Percentiles rank a stretch among this genome's conserved stretches.
phyloP scores from a whole-genome alignment of 2,888 invertebrate genomes.

The Diadromus collaris region DNA sequence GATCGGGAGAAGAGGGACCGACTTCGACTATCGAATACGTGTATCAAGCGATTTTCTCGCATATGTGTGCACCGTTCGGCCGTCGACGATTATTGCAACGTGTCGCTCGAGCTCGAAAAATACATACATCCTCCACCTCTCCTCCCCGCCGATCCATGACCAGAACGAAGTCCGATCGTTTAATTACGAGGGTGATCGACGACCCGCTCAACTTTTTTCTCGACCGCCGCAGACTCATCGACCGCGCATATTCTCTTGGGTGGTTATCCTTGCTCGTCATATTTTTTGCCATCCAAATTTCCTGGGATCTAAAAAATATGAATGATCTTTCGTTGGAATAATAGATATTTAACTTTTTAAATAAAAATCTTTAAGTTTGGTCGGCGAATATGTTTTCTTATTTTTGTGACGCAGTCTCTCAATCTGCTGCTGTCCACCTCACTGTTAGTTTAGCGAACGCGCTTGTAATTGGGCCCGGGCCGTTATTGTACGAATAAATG shows the following conservation, averaged over 20 bases:
- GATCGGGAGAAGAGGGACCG: slow-evolving; percentile 44
- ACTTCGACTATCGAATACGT: slow-evolving; percentile 49
- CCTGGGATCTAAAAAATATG: not conserved
- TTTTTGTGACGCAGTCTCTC: too few species aligned
- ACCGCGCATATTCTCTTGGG: too few species aligned
- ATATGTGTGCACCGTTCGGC: slow-evolving; percentile 20
- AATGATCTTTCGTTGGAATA: too few species aligned
- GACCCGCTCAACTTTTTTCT: slow-evolving; percentile 39
- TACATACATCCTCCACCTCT: slow-evolving; percentile 22
- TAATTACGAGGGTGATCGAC: slow-evolving; percentile 62
- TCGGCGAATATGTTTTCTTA: too few species aligned
- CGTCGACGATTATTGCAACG: slow-evolving; percentile 55
- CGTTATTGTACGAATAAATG: too few species aligned
- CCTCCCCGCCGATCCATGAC: not conserved
- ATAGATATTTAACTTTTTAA: too few species aligned
- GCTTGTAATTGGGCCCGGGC: too few species aligned
- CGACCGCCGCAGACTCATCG: slow-evolving; percentile 5
- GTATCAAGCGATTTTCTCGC: slow-evolving; percentile 55
- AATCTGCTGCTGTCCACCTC: too few species aligned
- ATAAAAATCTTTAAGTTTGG: too few species aligned
- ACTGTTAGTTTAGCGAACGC: too few species aligned
- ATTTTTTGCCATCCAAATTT: too few species aligned
- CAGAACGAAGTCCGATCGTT: slow-evolving; percentile 49
- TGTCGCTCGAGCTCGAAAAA: slow-evolving; percentile 21
- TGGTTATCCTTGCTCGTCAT: not conserved